Evolutionary conservation across 1,140 invertebrate species (phyloP), one percentile per base, ranked within the genome.

Genomic region (Pseudomyrmex cubaensis): DNA sequence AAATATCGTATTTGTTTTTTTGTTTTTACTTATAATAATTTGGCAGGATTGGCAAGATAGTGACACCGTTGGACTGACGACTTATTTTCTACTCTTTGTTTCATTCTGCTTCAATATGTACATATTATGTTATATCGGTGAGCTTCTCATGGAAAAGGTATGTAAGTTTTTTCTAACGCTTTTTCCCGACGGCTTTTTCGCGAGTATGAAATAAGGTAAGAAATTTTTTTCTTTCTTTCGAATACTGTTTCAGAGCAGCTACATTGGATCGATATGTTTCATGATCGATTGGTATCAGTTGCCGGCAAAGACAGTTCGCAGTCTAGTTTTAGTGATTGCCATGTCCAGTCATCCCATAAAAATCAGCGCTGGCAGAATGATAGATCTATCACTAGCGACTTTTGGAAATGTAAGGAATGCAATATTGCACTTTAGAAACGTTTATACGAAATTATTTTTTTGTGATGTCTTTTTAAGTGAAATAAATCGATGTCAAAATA

Each of bases 251-350:
- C 35, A 92, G 91, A 89, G 86, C 50, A 82, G 69, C 56, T 70
- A 70, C n/a, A 69, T 92, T 10, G 90, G 90, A 20, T 17, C 61
- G 12, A 72, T 67, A 4, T 86, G 89, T 35, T 87, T 89, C 8
- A 86, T 80, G 82, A 91, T 88, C 4, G 63, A 87, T 62, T 91
- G 91, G 91, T 88, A 91, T 25, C 13, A 75, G 2, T 63, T 92
- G 12, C 83, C 89, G 10, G 46, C n/a, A 15, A 86, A 83, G 20
- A 70, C 80, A 13, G 46, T 84, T 44, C 83, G 67, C 0, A 77
- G 64, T 50, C 25, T 92, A 10, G 50, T 92, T 5, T 61, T 92
- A 25, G 70, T 91, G 0, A 89, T 91, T 4, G 76, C 72, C 8
- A 85, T 85, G 13, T 85, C 86, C 7, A 84, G 78, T 9, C 76